Evolutionary conservation across 37 sponge, comb jelly and placozoan species (phyloP).

Genomic region (Petrosia ficiformis): DNA sequence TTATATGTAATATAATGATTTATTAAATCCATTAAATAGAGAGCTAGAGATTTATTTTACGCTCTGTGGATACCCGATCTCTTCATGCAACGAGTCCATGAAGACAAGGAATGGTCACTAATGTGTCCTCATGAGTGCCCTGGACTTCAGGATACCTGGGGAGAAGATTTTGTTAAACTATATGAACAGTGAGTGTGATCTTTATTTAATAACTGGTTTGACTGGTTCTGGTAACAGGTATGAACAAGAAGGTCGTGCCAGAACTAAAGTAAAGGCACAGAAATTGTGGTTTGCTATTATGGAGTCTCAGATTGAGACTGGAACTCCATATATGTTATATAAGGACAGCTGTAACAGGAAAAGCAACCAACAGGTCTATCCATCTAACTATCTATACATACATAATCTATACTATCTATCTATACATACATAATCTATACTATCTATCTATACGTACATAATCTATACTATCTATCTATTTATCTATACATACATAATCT

Average conservation of each 20-base stretch:
- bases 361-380: slow-evolving; percentile 95
- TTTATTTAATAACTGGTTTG: too few species aligned
- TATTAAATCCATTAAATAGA: too few species aligned
- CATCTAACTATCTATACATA: too few species aligned
- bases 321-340: slow-evolving; percentile 99
- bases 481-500: too few species aligned
- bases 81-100: slow-evolving; percentile 94
- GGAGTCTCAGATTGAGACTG: slow-evolving; percentile 95
- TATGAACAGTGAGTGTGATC: slow-evolving; percentile 74
- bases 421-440: too few species aligned
- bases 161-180: slow-evolving; percentile 92
- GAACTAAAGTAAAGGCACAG: slow-evolving; percentile 81
- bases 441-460: too few species aligned
- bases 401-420: too few species aligned
- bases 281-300: slow-evolving; percentile 99
- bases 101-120: slow-evolving; percentile 86
- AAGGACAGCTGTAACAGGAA: slow-evolving; percentile 97
- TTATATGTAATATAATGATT: background rate
- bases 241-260: slow-evolving; percentile 81
- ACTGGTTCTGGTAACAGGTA: slow-evolving; percentile 28
- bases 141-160: slow-evolving; percentile 89
- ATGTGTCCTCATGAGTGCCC: slow-evolving; percentile 98
- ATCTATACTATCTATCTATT: too few species aligned
- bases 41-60: slow-evolving; percentile 96
- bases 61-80: slow-evolving; percentile 98